phyloP scores from a whole-genome alignment of 2,888 invertebrate species.

The Aromia moschata region DNA sequence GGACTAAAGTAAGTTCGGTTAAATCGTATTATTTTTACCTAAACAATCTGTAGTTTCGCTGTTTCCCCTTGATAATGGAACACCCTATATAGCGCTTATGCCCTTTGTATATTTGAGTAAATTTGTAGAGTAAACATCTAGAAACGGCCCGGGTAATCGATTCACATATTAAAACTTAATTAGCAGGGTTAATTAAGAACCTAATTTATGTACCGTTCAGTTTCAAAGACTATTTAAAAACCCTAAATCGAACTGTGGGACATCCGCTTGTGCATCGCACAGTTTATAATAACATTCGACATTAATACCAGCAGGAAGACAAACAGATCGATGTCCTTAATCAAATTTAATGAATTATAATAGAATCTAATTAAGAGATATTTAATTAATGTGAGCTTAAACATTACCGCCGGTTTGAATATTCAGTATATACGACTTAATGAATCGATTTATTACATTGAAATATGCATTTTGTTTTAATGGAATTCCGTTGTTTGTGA shows the following conservation, averaged over 20 bases:
- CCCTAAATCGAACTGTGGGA: slow-evolving; percentile 2
- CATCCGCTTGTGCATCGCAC: neutral
- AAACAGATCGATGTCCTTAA: neutral
- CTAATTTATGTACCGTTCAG: slow-evolving; percentile 1
- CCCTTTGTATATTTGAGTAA: too few relatives aligned
- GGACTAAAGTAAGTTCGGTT: too few relatives aligned
- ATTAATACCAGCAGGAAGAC: neutral
- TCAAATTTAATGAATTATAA: slow-evolving; percentile 6
- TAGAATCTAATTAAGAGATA: slow-evolving; percentile 13
- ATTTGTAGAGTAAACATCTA: too few relatives aligned
- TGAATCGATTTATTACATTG: slow-evolving; percentile 5
- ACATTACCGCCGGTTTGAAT: neutral
- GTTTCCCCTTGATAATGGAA: too few relatives aligned
- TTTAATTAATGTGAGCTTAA: slow-evolving; percentile 7
- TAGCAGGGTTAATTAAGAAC: neutral
- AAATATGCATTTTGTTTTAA: neutral
- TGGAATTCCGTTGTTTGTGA: neutral
- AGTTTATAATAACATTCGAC: slow-evolving; percentile 2
- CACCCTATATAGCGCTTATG: too few relatives aligned
- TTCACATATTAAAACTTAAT: slow-evolving; percentile 2
- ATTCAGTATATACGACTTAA: neutral
- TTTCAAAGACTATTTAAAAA: neutral
- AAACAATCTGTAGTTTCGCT: too few relatives aligned
- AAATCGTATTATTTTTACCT: too few relatives aligned
- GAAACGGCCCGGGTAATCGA: too few relatives aligned